A percentile compares a stretch with the other conserved stretches of the same genome.
Conservation (phyloP, 2,797 vertebrate species). For the Smutsia temminckii region DNA sequence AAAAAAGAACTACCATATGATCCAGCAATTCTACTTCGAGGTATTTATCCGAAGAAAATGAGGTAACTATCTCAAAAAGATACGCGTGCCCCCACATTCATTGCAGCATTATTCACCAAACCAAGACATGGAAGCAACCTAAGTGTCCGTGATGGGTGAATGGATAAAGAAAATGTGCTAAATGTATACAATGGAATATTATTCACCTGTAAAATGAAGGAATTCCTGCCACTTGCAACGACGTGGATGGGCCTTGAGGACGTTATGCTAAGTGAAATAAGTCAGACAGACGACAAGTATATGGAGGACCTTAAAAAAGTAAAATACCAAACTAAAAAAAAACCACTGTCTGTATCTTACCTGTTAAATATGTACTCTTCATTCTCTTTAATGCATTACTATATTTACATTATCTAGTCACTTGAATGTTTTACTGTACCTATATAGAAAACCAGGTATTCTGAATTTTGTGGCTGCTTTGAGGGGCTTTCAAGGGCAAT, state of each 20-base stretch:
- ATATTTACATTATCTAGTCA: fast-evolving
- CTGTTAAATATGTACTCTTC: background rate
- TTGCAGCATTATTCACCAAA: background rate
- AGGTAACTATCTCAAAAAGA: background rate
- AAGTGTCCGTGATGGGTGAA: background rate
- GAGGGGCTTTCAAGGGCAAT: background rate
- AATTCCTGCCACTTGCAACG: background rate
- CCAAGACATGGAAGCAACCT: background rate
- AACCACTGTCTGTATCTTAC: background rate
- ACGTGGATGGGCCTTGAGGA: background rate
- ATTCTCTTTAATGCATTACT: background rate
- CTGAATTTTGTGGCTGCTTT: background rate
- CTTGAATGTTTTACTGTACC: background rate
- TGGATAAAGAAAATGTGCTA: background rate
- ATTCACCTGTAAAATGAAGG: background rate
- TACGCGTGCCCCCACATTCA: background rate
- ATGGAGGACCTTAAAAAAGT: no score
- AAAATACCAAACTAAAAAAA: background rate
- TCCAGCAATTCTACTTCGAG: background rate
- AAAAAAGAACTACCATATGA: background rate
- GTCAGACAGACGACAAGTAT: background rate
- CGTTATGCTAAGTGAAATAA: background rate
- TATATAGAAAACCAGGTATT: background rate
- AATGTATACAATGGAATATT: background rate
- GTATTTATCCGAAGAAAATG: background rate